Evolutionary conservation across 2,888 invertebrate genomes (phyloP).

Genomic region (Cordilura impudica): DNA sequence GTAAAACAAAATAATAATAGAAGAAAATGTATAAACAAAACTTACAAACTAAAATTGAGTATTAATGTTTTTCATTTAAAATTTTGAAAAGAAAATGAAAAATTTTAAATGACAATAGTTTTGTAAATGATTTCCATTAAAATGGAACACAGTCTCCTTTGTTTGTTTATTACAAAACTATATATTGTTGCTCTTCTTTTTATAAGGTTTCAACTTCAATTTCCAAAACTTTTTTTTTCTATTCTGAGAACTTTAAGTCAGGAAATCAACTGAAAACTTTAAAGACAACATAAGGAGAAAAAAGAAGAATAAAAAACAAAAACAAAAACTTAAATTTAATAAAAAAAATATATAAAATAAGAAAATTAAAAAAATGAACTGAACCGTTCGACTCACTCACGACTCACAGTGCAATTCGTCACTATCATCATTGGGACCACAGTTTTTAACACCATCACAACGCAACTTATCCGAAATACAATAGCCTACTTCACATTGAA

Average conservation of each 20-base stretch:
- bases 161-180: background rate
- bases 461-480: conserved; percentile 88
- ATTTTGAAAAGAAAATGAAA: background rate
- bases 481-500: conserved; percentile 86
- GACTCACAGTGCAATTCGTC: conserved; percentile 79
- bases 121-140: background rate
- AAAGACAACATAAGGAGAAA: conserved; percentile 45
- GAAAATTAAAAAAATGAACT: conserved; percentile 77
- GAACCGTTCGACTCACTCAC: conserved; percentile 80
- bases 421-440: conserved; percentile 80
- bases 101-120: background rate
- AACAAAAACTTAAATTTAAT: conserved; percentile 60
- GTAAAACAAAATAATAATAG: conserved; percentile 36
- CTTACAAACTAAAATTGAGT: conserved; percentile 15
- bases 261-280: conserved; percentile 62
- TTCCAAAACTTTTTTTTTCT: conserved; percentile 36
- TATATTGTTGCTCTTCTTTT: conserved; percentile 29
- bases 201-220: conserved; percentile 2
- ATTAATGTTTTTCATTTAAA: background rate
- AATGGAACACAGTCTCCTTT: background rate
- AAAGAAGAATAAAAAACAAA: conserved; percentile 57
- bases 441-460: conserved; percentile 90
- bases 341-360: conserved; percentile 61
- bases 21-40: conserved; percentile 24
- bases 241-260: conserved; percentile 19